phyloP scores from a whole-genome alignment of 35 echinoderm and acorn worm species.

The Heliocidaris tuberculata region DNA sequence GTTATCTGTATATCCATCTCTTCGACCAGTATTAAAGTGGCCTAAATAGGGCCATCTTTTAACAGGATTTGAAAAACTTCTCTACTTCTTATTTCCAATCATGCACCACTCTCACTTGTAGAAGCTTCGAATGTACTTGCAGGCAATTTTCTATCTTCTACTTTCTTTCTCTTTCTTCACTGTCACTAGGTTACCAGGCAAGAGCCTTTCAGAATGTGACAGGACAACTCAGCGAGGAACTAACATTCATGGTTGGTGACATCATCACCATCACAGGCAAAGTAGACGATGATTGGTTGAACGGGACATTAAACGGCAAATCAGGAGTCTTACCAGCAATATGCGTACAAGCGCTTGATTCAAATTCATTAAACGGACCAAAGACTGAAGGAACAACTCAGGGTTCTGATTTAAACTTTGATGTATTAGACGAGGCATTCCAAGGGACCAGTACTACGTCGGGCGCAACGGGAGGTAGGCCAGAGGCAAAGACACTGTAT shows the following conservation, averaged over 20 bases:
- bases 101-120: too few species aligned
- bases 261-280: slow-evolving; percentile 86
- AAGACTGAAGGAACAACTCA: neutral
- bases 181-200: slow-evolving; percentile 51
- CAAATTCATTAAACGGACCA: slow-evolving; percentile 37
- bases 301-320: slow-evolving; percentile 62
- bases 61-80: neutral
- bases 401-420: slow-evolving; percentile 20
- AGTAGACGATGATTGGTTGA: slow-evolving; percentile 91
- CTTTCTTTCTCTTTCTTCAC: slow-evolving; percentile 25
- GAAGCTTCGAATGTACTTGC: too few species aligned
- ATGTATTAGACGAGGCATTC: slow-evolving; percentile 14
- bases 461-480: slow-evolving; percentile 22
- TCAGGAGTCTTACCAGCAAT: slow-evolving; percentile 82
- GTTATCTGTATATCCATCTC: too few species aligned
- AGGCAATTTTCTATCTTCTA: neutral
- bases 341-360: slow-evolving; percentile 67
- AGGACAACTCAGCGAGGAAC: slow-evolving; percentile 84
- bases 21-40: too few species aligned
- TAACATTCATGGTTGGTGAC: slow-evolving; percentile 82
- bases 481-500: slow-evolving; percentile 75
- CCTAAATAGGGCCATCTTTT: neutral
- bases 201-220: slow-evolving; percentile 64
- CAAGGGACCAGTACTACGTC: slow-evolving; percentile 36
- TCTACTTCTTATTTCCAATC: too few species aligned